Evolutionary conservation across 2,797 vertebrate genomes (phyloP).

Genomic region (Triplophysa bombifrons): DNA sequence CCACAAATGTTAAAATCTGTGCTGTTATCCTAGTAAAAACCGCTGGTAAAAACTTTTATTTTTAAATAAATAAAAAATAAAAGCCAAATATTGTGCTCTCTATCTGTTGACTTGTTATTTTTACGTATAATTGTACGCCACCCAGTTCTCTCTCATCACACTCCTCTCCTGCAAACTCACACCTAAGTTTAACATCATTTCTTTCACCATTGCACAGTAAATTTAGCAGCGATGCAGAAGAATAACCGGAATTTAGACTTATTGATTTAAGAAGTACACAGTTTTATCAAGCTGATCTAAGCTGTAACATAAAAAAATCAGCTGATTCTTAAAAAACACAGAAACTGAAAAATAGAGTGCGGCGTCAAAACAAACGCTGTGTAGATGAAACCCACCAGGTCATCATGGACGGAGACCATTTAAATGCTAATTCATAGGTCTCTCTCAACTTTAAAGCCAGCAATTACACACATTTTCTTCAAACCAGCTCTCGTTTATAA

Average conservation of each 20-base stretch:
- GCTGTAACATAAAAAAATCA: background rate
- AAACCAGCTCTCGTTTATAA: constrained; percentile 17
- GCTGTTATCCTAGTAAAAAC: too few species aligned
- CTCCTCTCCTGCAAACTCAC: background rate
- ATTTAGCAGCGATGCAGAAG: background rate
- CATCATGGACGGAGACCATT: background rate
- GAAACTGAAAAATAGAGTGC: background rate
- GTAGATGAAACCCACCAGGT: background rate
- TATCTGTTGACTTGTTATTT: background rate
- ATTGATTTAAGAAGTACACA: constrained; percentile 5
- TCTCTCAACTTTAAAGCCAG: background rate
- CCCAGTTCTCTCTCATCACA: background rate
- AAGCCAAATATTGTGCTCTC: background rate
- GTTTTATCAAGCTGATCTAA: constrained; percentile 7
- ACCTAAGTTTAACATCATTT: constrained; percentile 2
- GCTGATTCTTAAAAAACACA: background rate
- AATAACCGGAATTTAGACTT: background rate
- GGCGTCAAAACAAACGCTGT: background rate
- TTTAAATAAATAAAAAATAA: too few species aligned
- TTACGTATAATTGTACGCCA: background rate
- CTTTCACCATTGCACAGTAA: background rate
- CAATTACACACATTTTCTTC: background rate
- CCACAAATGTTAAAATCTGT: too few species aligned
- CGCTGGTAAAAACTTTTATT: too few species aligned
- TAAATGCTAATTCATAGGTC: background rate